Conservation (phyloP, 2,797 vertebrate species). For the Sebastes alutus region DNA sequence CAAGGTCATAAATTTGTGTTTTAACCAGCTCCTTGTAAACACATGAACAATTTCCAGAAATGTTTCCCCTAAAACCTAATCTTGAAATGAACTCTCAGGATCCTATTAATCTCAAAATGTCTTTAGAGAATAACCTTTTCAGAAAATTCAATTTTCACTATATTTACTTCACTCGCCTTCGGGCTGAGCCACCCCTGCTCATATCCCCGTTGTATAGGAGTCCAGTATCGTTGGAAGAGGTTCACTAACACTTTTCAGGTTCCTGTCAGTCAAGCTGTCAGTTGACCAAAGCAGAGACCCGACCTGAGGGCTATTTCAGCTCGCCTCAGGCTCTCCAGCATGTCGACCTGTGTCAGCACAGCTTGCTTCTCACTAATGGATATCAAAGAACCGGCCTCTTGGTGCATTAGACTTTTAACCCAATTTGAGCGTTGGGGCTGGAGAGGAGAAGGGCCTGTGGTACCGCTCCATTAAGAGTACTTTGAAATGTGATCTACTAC, state of each 20-base stretch:
- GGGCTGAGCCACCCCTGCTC: background rate
- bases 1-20: background rate
- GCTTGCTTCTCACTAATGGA: slow-evolving; percentile 55
- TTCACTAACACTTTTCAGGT: slow-evolving; percentile 24
- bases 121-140: slow-evolving; percentile 23
- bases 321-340: slow-evolving; percentile 41
- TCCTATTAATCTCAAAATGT: slow-evolving; percentile 11
- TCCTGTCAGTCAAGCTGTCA: slow-evolving; percentile 50
- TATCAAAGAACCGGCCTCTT: slow-evolving; percentile 41
- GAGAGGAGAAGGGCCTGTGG: slow-evolving; percentile 19
- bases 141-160: slow-evolving; percentile 15
- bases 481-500: slow-evolving; percentile 45
- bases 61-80: background rate
- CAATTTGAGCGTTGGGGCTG: slow-evolving; percentile 30
- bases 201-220: background rate
- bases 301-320: slow-evolving; percentile 42
- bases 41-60: background rate
- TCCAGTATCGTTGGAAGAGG: background rate
- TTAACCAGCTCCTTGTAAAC: background rate
- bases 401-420: slow-evolving; percentile 57
- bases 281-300: slow-evolving; percentile 27
- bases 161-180: slow-evolving; percentile 9
- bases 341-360: slow-evolving; percentile 40
- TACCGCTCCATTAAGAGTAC: slow-evolving; percentile 23
- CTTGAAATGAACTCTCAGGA: slow-evolving; percentile 5